A percentile compares a stretch with the other conserved stretches of the same genome.
Evolutionary conservation across 2,888 invertebrate genomes (phyloP).

Genomic region (Synergus itoensis): DNA sequence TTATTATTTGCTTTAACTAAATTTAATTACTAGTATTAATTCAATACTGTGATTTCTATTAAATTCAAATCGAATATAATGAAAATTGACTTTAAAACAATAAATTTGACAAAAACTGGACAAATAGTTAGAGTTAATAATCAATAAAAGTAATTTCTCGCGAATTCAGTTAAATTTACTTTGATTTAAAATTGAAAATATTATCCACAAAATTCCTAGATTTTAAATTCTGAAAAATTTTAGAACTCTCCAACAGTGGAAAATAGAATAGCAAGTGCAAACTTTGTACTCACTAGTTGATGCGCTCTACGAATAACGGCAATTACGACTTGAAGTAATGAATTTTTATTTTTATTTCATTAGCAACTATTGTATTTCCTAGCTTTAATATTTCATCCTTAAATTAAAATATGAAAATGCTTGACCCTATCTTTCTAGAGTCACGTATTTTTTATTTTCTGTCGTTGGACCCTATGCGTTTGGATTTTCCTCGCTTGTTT

Average conservation of each 20-base stretch:
- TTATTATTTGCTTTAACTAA: no score
- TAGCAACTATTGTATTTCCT: background rate
- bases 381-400: background rate
- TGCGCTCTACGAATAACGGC: background rate
- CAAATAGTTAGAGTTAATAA: no score
- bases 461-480: background rate
- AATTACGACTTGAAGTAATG: background rate
- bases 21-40: no score
- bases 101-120: no score
- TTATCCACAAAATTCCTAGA: background rate
- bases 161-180: background rate
- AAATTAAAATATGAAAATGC: background rate
- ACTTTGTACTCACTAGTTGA: background rate
- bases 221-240: background rate
- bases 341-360: background rate
- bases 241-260: background rate
- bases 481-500: constrained; percentile 48
- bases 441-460: constrained; percentile 1
- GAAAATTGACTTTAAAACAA: no score
- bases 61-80: no score
- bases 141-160: no score
- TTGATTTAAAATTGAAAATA: background rate
- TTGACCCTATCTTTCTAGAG: background rate
- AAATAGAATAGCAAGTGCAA: background rate
- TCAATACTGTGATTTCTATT: no score